Percentiles rank a stretch among this genome's conserved stretches.
Conservation (phyloP, 1,140 invertebrate species). For the Druon quercuslanigerum region DNA sequence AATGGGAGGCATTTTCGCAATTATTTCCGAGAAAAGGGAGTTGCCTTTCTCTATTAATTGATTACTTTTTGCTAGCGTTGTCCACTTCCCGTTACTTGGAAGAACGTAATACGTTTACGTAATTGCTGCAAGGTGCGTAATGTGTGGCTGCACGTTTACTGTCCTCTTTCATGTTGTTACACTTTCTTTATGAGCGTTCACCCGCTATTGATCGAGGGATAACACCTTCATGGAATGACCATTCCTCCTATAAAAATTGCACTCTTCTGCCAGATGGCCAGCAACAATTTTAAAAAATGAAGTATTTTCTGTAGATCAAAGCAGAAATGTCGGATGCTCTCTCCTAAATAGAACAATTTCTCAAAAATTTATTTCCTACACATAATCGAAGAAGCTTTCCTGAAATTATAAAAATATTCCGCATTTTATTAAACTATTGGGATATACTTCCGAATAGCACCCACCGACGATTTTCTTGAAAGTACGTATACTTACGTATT, state of each 20-base stretch:
- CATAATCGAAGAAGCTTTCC: too few species aligned
- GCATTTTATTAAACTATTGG: too few species aligned
- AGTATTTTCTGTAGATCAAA: neutral
- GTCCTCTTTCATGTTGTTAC: slow-evolving; percentile 8
- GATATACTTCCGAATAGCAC: too few species aligned
- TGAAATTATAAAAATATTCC: too few species aligned
- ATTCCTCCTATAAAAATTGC: neutral
- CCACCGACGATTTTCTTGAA: too few species aligned
- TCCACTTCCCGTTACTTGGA: neutral
- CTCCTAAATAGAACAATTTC: neutral
- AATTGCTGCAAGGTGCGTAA: neutral
- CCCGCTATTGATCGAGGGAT: slow-evolving; percentile 7
- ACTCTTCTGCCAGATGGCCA: slow-evolving; percentile 18
- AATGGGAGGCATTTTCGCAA: neutral
- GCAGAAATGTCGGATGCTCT: neutral
- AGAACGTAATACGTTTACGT: neutral
- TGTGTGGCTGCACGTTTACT: neutral
- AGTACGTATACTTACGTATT: too few species aligned
- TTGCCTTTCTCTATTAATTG: neutral
- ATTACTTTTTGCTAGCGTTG: neutral
- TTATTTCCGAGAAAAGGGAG: neutral
- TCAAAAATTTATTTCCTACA: neutral
- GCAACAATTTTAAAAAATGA: slow-evolving; percentile 17
- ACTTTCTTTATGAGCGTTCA: neutral
- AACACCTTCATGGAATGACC: slow-evolving; percentile 6